Evolutionary conservation across 92 coral and sea anemone genomes (phyloP).

Genomic region (Zoanthus solanderi): DNA sequence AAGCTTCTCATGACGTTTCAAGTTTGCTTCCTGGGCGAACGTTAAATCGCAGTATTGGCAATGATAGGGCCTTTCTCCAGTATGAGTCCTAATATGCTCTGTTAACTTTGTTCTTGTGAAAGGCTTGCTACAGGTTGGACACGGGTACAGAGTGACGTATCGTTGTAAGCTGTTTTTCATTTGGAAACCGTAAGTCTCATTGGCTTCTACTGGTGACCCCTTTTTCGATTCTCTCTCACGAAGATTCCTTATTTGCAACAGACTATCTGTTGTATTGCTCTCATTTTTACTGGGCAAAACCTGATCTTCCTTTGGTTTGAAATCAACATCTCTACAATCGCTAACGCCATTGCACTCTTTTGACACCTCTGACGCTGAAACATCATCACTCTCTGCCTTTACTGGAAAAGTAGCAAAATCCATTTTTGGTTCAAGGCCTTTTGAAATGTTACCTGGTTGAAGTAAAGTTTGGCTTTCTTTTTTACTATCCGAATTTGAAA

Average conservation of each 20-base stretch:
- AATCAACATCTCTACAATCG: not conserved
- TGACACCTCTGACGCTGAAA: not conserved
- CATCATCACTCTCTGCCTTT: no score
- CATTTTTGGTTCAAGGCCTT: no score
- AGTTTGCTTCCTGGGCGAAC: conserved; percentile 31
- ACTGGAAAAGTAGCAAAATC: no score
- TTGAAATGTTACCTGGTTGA: no score
- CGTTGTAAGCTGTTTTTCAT: not conserved
- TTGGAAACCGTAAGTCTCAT: not conserved
- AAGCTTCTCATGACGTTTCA: not conserved
- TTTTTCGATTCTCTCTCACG: not conserved
- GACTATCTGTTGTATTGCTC: not conserved
- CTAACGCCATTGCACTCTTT: not conserved
- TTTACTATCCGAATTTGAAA: not conserved
- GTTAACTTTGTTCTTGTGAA: conserved; percentile 32
- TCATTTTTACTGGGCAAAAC: not conserved
- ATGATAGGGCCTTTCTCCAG: conserved; percentile 21
- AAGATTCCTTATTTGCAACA: not conserved
- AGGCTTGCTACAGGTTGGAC: conserved; percentile 9
- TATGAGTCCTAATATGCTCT: conserved; percentile 20
- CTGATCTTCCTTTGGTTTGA: not conserved
- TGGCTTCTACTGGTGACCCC: not conserved
- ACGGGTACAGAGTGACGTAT: conserved; percentile 5
- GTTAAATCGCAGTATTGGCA: not conserved
- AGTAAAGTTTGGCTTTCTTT: no score